Evolutionary conservation across 2,888 invertebrate genomes (phyloP), one percentile per base, ranked within the genome.

Genomic region (Cylloceria caligata): DNA sequence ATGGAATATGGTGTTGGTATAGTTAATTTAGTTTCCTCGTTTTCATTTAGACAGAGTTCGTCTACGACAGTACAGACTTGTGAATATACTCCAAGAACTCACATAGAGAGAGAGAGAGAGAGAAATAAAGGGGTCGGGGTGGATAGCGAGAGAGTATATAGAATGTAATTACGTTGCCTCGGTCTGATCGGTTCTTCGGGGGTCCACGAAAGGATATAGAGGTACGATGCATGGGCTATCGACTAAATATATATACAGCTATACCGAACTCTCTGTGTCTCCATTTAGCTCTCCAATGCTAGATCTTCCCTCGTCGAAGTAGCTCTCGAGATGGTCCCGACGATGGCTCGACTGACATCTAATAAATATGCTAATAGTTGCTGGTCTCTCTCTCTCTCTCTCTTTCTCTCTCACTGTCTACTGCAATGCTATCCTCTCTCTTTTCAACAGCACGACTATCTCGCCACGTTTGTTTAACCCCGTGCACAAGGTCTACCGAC

Each of bases 361-460:
- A 89, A 89, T 89, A 88, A 88, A 88, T 87, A 88, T 88, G 88
- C 87, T 87, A 88, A 89, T 88, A 62, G 62, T 60, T 55, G 36
- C 24, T 13, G 36, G 39, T 16, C 49, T 52, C 30, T 74, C 30
- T 45, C 34, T 45, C 47, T 49, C 36, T 52, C 19, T 74, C 45
- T 39, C 21, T 57, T 27, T 49, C 45, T 72, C 68, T 47, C 34
- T 7, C 34, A 13, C 55, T 39, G 19, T 60, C 30, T 21, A 55
- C 19, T 24, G 60, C 47, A 45, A 39, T 49, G 11, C 47, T 27
- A 57, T 62, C 49, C 52, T 65, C 75, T 19, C 42, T 60, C 47
- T 62, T 52, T 62, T 45, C 72, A 62, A 34, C 21, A 34, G 52
- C 16, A 49, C 71, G 34, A 72, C 68, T 55, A 62, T 47, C 52